Conservation (phyloP, 2,888 invertebrate species). For the Dicyrtoma fusca region DNA sequence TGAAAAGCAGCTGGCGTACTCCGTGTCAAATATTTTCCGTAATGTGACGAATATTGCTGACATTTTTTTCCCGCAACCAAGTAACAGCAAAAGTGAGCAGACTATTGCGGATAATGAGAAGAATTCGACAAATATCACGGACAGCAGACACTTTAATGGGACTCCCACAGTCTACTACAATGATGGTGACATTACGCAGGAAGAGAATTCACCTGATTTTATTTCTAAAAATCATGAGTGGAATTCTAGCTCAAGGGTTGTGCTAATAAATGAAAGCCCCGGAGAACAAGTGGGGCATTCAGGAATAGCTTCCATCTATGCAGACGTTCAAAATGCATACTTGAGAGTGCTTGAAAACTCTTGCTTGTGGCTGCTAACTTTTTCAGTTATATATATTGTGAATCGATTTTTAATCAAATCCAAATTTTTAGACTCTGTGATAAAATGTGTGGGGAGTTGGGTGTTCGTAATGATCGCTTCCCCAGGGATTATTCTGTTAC, state of each 20-base stretch:
- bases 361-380: background rate
- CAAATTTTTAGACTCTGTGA: background rate
- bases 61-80: conserved; percentile 10
- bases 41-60: conserved; percentile 20
- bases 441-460: conserved; percentile 25
- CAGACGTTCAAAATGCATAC: background rate
- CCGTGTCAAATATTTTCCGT: conserved; percentile 2
- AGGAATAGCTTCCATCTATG: background rate
- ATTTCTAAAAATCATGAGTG: no score
- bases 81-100: background rate
- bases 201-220: background rate
- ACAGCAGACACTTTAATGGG: background rate
- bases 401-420: conserved; percentile 16
- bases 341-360: background rate
- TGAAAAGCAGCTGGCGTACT: background rate
- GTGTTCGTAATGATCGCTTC: background rate
- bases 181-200: background rate
- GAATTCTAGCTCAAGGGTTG: no score
- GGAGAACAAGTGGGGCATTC: background rate
- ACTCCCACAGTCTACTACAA: background rate
- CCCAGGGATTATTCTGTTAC: background rate
- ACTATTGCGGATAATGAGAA: background rate
- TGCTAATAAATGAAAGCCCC: background rate
- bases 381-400: conserved; percentile 2
- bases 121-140: background rate